Conservation (phyloP, 2,113 vertebrate genomes). For the Aegotheles bennettii region DNA sequence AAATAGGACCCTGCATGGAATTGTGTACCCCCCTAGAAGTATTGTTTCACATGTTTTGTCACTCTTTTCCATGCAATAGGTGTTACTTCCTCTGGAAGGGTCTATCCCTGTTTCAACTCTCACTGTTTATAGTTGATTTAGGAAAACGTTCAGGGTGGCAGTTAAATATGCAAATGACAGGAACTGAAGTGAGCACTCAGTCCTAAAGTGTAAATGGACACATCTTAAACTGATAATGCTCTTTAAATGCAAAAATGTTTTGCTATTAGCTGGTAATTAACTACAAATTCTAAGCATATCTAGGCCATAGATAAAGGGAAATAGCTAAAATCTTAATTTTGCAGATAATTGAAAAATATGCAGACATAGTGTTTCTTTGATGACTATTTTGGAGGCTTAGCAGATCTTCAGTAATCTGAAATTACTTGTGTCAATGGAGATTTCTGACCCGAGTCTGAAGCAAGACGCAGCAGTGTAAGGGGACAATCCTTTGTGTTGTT, state of each 20-base stretch:
- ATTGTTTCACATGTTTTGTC: background rate
- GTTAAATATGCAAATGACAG: background rate
- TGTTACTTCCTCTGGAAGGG: background rate
- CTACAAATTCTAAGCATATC: background rate
- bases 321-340: background rate
- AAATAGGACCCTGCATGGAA: background rate
- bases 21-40: background rate
- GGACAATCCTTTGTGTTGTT: background rate
- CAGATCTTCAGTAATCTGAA: background rate
- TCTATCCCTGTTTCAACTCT: background rate
- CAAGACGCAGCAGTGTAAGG: background rate
- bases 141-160: background rate
- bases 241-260: background rate
- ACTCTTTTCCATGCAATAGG: background rate
- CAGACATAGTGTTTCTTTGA: background rate
- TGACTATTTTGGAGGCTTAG: background rate
- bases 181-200: background rate
- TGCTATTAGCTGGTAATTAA: background rate
- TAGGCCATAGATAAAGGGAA: background rate
- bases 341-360: background rate
- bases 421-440: background rate
- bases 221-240: background rate
- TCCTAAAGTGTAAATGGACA: background rate
- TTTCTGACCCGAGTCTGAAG: background rate
- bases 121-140: background rate